A percentile compares a stretch with the other conserved stretches of the same genome.
Evolutionary conservation across 2,888 invertebrate genomes (phyloP).

Genomic region (Phlogophora meticulosa): DNA sequence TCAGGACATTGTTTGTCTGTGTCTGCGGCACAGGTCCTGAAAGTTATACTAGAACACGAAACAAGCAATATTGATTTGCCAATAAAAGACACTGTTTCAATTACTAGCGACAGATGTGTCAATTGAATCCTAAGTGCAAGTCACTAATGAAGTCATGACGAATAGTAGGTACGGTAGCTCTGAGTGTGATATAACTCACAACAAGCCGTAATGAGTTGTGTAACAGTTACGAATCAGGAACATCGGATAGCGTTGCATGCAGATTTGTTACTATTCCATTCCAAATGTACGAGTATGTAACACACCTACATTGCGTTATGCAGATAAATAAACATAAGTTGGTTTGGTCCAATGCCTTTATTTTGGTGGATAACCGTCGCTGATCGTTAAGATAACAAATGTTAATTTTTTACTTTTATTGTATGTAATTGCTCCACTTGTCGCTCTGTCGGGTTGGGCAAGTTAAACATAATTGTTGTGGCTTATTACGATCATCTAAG

Average conservation of each 20-base stretch:
- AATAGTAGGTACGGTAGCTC: conserved; percentile 20
- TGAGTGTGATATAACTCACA: conserved; percentile 59
- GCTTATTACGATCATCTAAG: too few relatives aligned
- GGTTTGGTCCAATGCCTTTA: background rate
- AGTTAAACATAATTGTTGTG: too few relatives aligned
- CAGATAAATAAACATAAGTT: conserved; percentile 7
- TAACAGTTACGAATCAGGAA: conserved; percentile 67
- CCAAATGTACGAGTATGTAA: conserved; percentile 27
- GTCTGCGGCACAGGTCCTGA: too few relatives aligned
- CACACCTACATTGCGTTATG: conserved; percentile 13
- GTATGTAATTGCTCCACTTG: too few relatives aligned
- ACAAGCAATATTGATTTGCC: background rate
- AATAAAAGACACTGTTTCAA: conserved; percentile 1
- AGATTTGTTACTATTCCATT: conserved; percentile 47
- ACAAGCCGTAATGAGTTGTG: conserved; percentile 59
- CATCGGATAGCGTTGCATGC: conserved; percentile 51
- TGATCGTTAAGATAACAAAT: too few relatives aligned
- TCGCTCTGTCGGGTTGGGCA: too few relatives aligned
- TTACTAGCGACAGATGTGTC: conserved; percentile 16
- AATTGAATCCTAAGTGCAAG: conserved; percentile 33
- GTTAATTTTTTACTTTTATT: background rate
- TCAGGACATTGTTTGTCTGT: too few relatives aligned
- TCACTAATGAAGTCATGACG: conserved; percentile 28
- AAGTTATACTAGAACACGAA: too few relatives aligned
- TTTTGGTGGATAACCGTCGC: background rate